Evolutionary conservation across 2,113 vertebrate genomes (phyloP), one percentile per base, ranked within the genome.

Genomic region (Antennarius striatus): DNA sequence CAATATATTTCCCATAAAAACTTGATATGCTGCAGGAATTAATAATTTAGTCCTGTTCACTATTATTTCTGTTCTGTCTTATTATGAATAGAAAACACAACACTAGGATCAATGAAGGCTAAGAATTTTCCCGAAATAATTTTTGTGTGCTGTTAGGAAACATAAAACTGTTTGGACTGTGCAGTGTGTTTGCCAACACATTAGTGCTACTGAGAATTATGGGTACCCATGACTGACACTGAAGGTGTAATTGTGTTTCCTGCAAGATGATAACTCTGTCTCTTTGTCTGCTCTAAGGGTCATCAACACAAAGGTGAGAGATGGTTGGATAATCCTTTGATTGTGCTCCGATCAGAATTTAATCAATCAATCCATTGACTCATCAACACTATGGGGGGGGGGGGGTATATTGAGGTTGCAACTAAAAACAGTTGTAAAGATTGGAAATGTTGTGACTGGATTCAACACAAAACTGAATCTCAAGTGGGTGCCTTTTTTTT

Each of bases 121-220:
- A 1, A 5, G 32, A 36, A 36, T 36, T 66, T 63, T 13, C 39
- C 16, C 0, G 1, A 30, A 12, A 58, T 42, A 11, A 32, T 12
- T 40, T 55, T 49, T 11, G 46, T 59, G 30, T 22, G 17, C 22
- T 45, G 43, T 84, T 80, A 49, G 15, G 30, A 62, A 73, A 80
- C 57, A 43, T 57, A 2, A 47, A 49, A 4, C 22, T 5, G 7
- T 29, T 8, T 55, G 17, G 29, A 10, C 15, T 7, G 3, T 36
- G 29, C 10, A 58, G 2, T 6, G 30, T 62, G 43, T 80, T 61
- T 56, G 42, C 36, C 40, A 65, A 61, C 53, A 72, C 15, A 58
- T 57, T 68, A 62, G 55, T 71, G 68, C 67, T 75, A 51, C 53
- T 8, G 54, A 60, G 73, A 48, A 59, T 68, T 40, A 68, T 42